Conservation (phyloP, 1,140 invertebrate genomes). For the Chironomus tepperi region DNA sequence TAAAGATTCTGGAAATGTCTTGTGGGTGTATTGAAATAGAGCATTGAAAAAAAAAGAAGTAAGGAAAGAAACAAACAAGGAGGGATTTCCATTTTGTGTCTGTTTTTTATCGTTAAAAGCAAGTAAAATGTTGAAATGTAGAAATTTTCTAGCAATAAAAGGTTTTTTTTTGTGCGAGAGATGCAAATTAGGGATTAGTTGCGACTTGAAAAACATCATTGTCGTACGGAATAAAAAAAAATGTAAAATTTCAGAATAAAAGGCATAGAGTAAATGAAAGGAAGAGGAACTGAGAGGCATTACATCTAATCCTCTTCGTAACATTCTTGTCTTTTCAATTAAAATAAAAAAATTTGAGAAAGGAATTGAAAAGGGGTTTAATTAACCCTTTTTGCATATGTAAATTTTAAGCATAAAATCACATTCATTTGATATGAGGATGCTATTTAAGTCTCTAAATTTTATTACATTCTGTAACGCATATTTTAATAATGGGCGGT, state of each 20-base stretch:
- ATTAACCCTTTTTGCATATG: background rate
- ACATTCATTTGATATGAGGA: background rate
- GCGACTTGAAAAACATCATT: background rate
- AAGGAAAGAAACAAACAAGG: background rate
- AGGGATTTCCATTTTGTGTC: background rate
- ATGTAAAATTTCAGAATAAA: background rate
- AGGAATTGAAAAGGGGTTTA: background rate
- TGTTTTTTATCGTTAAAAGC: background rate
- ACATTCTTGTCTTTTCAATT: background rate
- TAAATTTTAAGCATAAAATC: background rate
- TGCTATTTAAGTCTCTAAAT: too few species aligned
- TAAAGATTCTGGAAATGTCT: background rate
- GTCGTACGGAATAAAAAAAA: background rate
- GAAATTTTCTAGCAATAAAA: background rate
- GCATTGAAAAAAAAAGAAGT: background rate
- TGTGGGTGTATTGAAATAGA: too few species aligned
- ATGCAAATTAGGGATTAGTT: constrained; percentile 4
- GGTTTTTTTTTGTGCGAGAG: background rate
- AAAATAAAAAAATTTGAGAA: background rate
- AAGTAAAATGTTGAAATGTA: background rate
- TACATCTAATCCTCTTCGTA: too few species aligned
- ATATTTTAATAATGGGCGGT: too few species aligned
- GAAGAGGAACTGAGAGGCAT: too few species aligned
- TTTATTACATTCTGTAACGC: too few species aligned
- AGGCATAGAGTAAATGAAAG: too few species aligned